Conservation (phyloP, 2,888 invertebrate species). For the Saturnia japonica region DNA sequence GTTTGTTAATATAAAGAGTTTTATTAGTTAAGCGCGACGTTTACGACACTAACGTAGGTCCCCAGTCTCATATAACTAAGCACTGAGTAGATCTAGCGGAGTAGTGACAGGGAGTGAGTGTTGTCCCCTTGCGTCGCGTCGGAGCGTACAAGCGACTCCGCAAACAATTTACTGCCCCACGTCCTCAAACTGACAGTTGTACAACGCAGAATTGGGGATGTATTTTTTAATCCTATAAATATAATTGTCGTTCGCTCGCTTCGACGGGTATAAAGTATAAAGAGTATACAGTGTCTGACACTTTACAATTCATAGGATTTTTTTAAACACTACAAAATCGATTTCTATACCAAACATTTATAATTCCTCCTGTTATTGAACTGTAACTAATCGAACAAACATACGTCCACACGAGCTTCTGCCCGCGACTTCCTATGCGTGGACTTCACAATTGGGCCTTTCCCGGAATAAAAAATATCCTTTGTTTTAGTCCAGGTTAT, state of each 20-base stretch:
- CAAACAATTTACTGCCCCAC: conserved; percentile 34
- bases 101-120: conserved; percentile 39
- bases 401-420: no score
- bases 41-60: conserved; percentile 2
- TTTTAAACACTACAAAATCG: no score
- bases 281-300: neutral
- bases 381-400: no score
- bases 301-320: no score
- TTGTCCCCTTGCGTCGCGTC: conserved; percentile 37
- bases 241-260: neutral
- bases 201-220: conserved; percentile 12
- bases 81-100: conserved; percentile 22
- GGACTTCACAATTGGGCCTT: no score
- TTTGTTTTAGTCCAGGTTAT: no score
- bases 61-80: conserved; percentile 27
- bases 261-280: neutral
- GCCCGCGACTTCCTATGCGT: no score
- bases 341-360: no score
- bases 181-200: conserved; percentile 25
- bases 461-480: no score
- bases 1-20: conserved; percentile 2
- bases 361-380: no score
- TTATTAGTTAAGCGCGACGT: conserved; percentile 4
- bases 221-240: conserved; percentile 12
- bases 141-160: conserved; percentile 33